Evolutionary conservation across 2,888 invertebrate species (phyloP), one percentile per base, ranked within the genome.

Genomic region (Ypsolopha sequella): DNA sequence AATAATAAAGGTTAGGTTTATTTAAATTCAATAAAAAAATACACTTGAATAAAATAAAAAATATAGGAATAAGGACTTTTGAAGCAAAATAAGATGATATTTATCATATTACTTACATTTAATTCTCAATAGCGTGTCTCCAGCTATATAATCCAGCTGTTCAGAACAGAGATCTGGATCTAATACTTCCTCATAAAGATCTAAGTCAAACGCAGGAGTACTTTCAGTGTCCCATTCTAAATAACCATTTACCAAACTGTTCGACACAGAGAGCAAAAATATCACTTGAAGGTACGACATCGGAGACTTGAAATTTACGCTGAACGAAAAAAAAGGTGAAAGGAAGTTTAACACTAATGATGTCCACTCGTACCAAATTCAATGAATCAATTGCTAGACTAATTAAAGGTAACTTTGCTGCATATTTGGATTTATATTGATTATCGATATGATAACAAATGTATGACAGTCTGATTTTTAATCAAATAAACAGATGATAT

Each of bases 101-200:
- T n/a, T n/a, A n/a, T n/a, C 11, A 33, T 59, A 79, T 24, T 4
- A 24, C 81, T 81, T 61, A 81, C 81, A 79, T 58, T 57, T 57
- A 33, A 62, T 51, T 13, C 67, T 55, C 11, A 80, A 56, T 1
- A 55, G 1, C 0, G 60, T 56, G 52, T 68, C 59, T 53, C 73
- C 65, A 4, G 57, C 43, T 36, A 81, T 61, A 52, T 66, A 70
- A 4, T 46, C 50, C n/a, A 81, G 56, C 57, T 84, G 80, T 33
- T 61, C 55, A n/a, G 60, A 54, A 62, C 82, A 84, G 46, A 71
- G 51, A 50, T 70, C 66, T 7, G 64, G 51, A 61, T 82, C 67
- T 39, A 84, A 55, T 9, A 74, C 78, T 50, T 65, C 59, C 54
- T 73, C 63, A 56, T 69, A 80, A 36, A 79, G 62, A 52, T 70